Conservation (phyloP, 1,140 invertebrate genomes). For the Pollicipes pollicipes region DNA sequence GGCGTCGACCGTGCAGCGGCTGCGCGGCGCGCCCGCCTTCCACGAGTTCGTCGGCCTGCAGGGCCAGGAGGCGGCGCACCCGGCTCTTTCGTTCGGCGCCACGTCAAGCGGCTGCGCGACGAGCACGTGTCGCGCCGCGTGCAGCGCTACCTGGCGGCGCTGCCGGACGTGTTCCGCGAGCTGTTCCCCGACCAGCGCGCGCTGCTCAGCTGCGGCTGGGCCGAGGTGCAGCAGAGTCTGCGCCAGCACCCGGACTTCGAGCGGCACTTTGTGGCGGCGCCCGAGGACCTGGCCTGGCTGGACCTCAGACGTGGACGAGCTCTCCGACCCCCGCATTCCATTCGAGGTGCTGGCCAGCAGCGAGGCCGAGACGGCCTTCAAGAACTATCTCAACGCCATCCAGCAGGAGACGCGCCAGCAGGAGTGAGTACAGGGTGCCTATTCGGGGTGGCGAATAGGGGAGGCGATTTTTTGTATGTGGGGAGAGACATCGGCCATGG, state of each 20-base stretch:
- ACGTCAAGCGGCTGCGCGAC: conserved; percentile 68
- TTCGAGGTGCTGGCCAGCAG: conserved; percentile 74
- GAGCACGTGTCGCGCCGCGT: conserved; percentile 64
- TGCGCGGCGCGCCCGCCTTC: conserved; percentile 72
- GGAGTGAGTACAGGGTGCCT: neutral
- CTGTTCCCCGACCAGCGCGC: conserved; percentile 61
- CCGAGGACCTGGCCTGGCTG: conserved; percentile 52
- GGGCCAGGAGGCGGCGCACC: conserved; percentile 62
- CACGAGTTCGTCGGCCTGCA: conserved; percentile 69
- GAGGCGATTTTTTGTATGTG: no score
- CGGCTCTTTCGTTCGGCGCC: conserved; percentile 57
- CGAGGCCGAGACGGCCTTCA: conserved; percentile 78
- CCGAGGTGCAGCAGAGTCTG: conserved; percentile 58
- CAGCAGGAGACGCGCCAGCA: conserved; percentile 30
- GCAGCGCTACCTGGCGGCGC: conserved; percentile 56
- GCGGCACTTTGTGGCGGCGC: conserved; percentile 72
- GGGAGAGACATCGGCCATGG: no score
- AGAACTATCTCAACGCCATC: conserved; percentile 72
- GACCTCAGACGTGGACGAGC: conserved; percentile 16
- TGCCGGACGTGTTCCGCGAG: conserved; percentile 60
- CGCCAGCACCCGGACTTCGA: conserved; percentile 72
- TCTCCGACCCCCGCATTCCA: conserved; percentile 47
- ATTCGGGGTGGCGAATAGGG: no score
- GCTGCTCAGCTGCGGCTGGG: conserved; percentile 61
- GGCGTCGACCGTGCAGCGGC: conserved; percentile 66